Evolutionary conservation across 2,113 vertebrate species (phyloP).

Genomic region (Fregata magnificens): DNA sequence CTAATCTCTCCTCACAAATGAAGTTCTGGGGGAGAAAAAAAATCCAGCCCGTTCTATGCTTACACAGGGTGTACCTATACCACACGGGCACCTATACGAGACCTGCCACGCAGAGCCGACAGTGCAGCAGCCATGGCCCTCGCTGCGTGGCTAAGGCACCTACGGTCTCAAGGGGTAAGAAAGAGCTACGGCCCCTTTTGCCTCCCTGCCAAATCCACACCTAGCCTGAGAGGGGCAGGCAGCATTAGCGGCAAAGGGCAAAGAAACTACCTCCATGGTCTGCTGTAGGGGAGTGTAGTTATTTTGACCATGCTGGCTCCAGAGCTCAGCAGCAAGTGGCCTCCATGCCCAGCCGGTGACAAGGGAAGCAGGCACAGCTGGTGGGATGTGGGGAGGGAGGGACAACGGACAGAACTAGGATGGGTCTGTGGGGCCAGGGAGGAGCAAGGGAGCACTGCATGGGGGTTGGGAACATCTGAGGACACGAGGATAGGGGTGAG

Average conservation of each 20-base stretch:
- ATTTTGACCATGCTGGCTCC: background rate
- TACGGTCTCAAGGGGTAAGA: background rate
- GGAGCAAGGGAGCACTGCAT: background rate
- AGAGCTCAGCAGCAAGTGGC: background rate
- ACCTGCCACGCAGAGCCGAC: background rate
- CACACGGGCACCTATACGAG: background rate
- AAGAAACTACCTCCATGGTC: background rate
- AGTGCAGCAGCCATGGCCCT: background rate
- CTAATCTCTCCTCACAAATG: background rate
- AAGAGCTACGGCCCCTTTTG: fast-evolving
- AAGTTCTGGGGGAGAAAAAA: background rate
- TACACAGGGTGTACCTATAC: background rate
- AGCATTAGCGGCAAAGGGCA: background rate
- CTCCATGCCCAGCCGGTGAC: background rate
- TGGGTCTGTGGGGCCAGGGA: background rate
- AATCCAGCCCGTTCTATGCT: background rate
- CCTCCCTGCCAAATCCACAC: background rate
- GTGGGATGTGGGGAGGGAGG: background rate
- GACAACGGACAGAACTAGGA: background rate
- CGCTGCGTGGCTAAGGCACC: background rate
- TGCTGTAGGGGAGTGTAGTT: background rate
- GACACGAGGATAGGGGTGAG: background rate
- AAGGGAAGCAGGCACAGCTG: background rate
- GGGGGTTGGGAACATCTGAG: background rate
- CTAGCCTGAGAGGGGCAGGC: background rate